Evolutionary conservation across 2,113 vertebrate species (phyloP).

Genomic region (Heloderma charlesbogerti): DNA sequence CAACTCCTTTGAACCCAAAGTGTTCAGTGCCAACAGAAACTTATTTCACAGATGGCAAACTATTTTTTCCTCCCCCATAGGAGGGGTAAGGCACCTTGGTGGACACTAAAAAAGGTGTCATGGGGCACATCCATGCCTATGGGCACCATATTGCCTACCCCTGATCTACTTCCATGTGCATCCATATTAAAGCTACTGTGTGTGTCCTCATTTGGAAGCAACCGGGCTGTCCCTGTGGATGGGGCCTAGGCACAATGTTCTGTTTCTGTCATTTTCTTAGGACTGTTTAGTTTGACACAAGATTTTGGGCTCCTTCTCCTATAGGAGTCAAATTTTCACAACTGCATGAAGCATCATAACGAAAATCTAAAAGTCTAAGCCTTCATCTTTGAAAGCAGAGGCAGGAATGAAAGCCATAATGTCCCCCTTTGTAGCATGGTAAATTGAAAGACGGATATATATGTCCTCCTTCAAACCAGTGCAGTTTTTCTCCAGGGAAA

Average conservation of each 20-base stretch:
- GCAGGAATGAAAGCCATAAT: not conserved
- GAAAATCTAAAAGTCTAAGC: not conserved
- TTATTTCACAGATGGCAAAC: no score
- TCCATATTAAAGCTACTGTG: no score
- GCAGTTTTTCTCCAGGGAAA: not conserved
- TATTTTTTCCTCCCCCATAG: no score
- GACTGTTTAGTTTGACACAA: not conserved
- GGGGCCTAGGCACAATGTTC: not conserved
- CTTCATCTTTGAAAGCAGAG: not conserved
- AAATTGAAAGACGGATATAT: not conserved
- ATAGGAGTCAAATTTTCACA: not conserved
- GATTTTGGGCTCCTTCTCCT: not conserved
- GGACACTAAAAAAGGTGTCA: no score
- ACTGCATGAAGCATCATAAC: not conserved
- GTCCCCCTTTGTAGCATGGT: not conserved
- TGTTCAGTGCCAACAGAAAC: no score
- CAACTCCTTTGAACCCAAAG: no score
- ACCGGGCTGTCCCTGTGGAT: not conserved
- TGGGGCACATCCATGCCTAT: no score
- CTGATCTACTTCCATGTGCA: no score
- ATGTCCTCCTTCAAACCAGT: not conserved
- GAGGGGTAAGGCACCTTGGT: no score
- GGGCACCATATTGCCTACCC: no score
- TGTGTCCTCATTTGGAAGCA: not conserved
- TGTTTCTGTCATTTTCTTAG: not conserved